Percentiles rank a stretch among this genome's conserved stretches.
phyloP scores from a whole-genome alignment of 2,113 vertebrate genomes.

The Romanogobio albipinnatus region DNA sequence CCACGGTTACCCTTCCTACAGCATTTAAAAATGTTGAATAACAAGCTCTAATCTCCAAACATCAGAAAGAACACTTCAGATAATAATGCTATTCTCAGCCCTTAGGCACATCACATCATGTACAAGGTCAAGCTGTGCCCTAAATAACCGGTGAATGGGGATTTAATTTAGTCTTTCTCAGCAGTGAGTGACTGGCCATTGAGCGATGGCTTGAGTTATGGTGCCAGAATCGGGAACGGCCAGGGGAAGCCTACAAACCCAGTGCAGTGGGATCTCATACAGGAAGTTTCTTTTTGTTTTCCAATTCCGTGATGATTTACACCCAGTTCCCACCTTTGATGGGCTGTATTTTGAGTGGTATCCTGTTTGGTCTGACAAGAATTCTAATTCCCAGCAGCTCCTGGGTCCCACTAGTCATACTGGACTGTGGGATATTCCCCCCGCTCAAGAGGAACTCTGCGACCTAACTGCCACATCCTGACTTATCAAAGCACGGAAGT shows the following conservation, averaged over 20 bases:
- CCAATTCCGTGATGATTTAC: constrained; percentile 44
- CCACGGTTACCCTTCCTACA: not conserved
- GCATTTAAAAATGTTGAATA: constrained; percentile 17
- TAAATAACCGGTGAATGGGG: not conserved
- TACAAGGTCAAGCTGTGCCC: constrained; percentile 1
- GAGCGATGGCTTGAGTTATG: constrained; percentile 12
- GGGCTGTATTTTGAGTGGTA: constrained; percentile 49
- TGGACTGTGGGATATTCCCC: constrained; percentile 46
- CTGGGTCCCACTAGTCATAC: constrained; percentile 4
- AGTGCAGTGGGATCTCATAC: constrained; percentile 7
- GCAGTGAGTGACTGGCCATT: not conserved
- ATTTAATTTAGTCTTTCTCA: not conserved
- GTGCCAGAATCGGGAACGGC: not conserved
- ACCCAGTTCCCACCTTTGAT: constrained; percentile 51
- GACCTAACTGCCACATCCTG: constrained; percentile 54
- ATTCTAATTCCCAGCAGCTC: constrained; percentile 46
- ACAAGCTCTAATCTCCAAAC: not conserved
- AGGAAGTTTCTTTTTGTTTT: constrained; percentile 56
- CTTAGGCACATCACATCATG: not conserved
- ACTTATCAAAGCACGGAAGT: constrained; percentile 62
- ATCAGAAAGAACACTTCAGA: constrained; percentile 22
- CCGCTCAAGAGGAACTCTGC: constrained; percentile 37
- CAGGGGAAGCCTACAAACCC: constrained; percentile 18
- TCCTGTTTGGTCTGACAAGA: constrained; percentile 56
- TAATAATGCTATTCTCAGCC: constrained; percentile 1